Evolutionary conservation across 1,140 invertebrate species (phyloP), one percentile per base, ranked within the genome.

Genomic region (Mizuhopecten yessoensis): DNA sequence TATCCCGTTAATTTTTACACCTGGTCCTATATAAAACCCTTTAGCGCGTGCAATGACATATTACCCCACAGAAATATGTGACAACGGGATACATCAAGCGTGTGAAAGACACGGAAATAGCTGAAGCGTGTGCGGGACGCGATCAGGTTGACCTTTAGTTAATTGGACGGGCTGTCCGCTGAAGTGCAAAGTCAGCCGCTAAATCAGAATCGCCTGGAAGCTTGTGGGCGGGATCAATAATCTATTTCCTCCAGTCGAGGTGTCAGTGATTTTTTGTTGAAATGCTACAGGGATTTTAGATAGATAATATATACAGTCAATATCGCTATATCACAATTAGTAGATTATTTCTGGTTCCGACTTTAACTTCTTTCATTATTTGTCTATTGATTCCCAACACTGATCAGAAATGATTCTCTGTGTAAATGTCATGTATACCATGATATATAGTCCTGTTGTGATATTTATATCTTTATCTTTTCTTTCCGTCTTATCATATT

Each of bases 151-250:
- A 75, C 57, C 57, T 75, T 75, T 75, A 29, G 1, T 29, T 75
- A 75, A 75, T 75, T 75, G 57, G 57, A 75, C 57, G 57, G 57
- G 57, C 23, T 75, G 57, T 29, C 57, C 57, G 57, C 5, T 75
- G 57, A 75, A 17, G 57, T 75, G 57, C 57, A 13, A 75, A 2
- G 57, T 13, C 57, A 75, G 57, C 57, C 11, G 2, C 23, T 75
- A 75, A 75, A 75, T 75, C 57, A 75, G 57, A n/a, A 75, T 75
- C 57, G 7, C 57, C 23, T 9, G 2, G 57, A 75, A 7, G 57
- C 57, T 75, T 75, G 57, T 75, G 57, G 57, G 57, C 57, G 57
- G 23, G n/a, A 75, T 75, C 57, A 75, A 75, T 75, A 75, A 75
- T 75, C 57, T 75, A 75, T 75, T 75, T 75, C 57, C 57, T 75